These are phyloP conservation scores for Macquaria australasica DNA, from an alignment of 2,113 vertebrate genomes.

Conservation along the genomic window DNA sequence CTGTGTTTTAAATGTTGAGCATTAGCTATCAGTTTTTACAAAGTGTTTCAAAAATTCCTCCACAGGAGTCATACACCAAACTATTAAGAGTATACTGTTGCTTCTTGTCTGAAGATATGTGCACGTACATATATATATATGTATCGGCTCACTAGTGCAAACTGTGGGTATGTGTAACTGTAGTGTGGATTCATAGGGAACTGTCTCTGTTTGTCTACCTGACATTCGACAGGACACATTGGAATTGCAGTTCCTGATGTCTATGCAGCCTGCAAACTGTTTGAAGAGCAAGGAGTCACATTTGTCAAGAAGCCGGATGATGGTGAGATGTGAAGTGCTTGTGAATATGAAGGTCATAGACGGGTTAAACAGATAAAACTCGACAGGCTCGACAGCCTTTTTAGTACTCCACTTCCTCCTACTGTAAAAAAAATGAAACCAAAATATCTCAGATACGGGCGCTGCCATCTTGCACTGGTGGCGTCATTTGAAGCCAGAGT, in stretches of 20 bases:
- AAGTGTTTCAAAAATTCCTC: too few relatives aligned
- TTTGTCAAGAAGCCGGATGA: constrained; percentile 98
- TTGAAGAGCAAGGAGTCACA: constrained; percentile 94
- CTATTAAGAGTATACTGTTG: not conserved
- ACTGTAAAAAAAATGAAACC: too few relatives aligned
- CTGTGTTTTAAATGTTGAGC: not conserved
- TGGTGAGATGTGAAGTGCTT: constrained; percentile 81
- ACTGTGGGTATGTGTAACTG: not conserved
- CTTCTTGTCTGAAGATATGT: not conserved
- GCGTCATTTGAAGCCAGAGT: too few relatives aligned
- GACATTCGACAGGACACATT: constrained; percentile 89
- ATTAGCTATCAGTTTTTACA: not conserved
- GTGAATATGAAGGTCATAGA: not conserved
- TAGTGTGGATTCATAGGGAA: not conserved
- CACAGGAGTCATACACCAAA: not conserved
- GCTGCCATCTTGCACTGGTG: too few relatives aligned
- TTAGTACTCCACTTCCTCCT: too few relatives aligned
- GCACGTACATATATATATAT: not conserved
- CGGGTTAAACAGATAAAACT: not conserved
- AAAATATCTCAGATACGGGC: too few relatives aligned
- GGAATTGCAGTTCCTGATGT: constrained; percentile 98
- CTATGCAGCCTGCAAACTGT: constrained; percentile 91
- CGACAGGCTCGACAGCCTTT: not conserved
- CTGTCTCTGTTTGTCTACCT: not conserved
- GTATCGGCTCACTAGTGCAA: not conserved